Percentiles rank a stretch among this genome's conserved stretches.
These are phyloP conservation scores for Schizopygopsis malacanthus DNA, from an alignment of 2,797 vertebrate genomes.

Conservation along the genomic window DNA sequence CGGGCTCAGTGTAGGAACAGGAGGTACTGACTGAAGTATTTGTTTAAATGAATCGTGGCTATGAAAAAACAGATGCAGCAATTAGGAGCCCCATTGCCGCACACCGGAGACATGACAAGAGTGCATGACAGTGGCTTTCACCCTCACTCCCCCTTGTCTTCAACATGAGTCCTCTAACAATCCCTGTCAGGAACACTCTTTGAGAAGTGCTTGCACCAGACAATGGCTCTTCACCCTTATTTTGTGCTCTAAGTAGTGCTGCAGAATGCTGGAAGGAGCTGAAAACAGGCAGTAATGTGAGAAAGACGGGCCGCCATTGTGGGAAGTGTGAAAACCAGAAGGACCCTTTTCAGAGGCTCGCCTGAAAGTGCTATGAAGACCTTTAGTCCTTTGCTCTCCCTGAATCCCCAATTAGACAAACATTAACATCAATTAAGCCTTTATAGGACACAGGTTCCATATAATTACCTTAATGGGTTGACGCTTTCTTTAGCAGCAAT, in stretches of 20 bases:
- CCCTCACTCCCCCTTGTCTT: slow-evolving; percentile 90
- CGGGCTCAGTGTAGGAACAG: slow-evolving; percentile 82
- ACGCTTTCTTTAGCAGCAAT: slow-evolving; percentile 99
- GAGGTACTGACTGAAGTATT: slow-evolving; percentile 84
- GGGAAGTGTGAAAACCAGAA: slow-evolving; percentile 94
- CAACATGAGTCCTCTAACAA: slow-evolving; percentile 91
- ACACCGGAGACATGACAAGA: slow-evolving; percentile 91
- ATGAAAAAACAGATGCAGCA: slow-evolving; percentile 83
- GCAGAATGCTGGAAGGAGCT: slow-evolving; percentile 87
- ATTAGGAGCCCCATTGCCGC: slow-evolving; percentile 88
- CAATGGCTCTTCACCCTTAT: slow-evolving; percentile 95
- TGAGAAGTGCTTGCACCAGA: slow-evolving; percentile 92
- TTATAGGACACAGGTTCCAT: slow-evolving; percentile 99
- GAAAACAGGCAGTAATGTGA: slow-evolving; percentile 96
- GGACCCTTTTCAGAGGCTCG: slow-evolving; percentile 90
- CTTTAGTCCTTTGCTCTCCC: slow-evolving; percentile 94
- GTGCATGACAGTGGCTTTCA: slow-evolving; percentile 93
- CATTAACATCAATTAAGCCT: slow-evolving; percentile 99
- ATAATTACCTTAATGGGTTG: slow-evolving; percentile 99
- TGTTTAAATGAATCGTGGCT: slow-evolving; percentile 82
- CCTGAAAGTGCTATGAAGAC: slow-evolving; percentile 99
- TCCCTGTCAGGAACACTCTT: slow-evolving; percentile 94
- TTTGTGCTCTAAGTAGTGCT: slow-evolving; percentile 91
- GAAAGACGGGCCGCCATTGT: slow-evolving; percentile 98
- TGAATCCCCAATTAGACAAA: slow-evolving; percentile 99